A percentile compares a stretch with the other conserved stretches of the same genome.
These are phyloP conservation scores for Hippopotamus amphibius DNA, from an alignment of 2,113 vertebrate genomes.

Conservation along the genomic window DNA sequence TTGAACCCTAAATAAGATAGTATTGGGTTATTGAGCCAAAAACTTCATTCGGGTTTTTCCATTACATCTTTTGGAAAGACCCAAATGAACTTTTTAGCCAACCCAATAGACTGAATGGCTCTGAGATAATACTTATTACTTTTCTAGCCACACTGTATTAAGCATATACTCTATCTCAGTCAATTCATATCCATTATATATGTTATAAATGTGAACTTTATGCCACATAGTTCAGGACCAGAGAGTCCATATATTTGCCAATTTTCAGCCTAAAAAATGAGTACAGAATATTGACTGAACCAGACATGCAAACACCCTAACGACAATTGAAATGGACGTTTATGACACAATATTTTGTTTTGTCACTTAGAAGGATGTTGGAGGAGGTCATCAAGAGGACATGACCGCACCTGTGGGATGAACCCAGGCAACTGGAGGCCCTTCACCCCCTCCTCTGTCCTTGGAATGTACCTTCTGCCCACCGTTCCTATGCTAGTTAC, in stretches of 20 bases:
- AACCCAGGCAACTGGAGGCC: neutral
- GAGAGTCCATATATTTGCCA: neutral
- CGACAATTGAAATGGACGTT: neutral
- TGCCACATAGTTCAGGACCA: neutral
- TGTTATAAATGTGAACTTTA: neutral
- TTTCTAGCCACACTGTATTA: neutral
- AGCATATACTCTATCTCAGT: neutral
- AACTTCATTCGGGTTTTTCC: too few relatives aligned
- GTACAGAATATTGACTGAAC: neutral
- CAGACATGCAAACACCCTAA: neutral
- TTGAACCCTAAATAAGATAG: neutral
- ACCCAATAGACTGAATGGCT: neutral
- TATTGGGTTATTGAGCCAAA: too few relatives aligned
- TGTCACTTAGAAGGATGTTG: neutral
- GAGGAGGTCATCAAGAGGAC: neutral
- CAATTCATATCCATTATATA: neutral
- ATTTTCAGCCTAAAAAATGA: neutral
- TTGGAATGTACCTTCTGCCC: neutral
- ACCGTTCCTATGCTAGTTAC: neutral
- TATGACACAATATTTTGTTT: neutral
- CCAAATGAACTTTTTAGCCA: too few relatives aligned
- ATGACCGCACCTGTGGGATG: neutral
- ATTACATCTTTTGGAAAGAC: too few relatives aligned
- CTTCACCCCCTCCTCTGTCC: neutral
- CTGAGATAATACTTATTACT: neutral